Evolutionary conservation across 2,888 invertebrate genomes (phyloP).

Genomic region (Megaustenia siamemsis): DNA sequence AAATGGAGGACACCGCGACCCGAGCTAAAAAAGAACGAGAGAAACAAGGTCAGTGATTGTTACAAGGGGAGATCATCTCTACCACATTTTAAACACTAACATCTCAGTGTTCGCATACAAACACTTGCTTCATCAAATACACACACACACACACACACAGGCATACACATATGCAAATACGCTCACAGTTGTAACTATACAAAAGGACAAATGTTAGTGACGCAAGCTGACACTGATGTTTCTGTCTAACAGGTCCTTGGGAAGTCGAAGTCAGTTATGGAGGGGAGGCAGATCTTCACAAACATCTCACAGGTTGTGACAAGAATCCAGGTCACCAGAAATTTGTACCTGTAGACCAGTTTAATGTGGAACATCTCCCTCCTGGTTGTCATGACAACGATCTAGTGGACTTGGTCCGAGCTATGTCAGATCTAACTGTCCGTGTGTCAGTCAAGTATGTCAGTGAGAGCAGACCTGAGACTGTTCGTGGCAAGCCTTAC

Average conservation of each 20-base stretch:
- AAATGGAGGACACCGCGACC: too few species aligned
- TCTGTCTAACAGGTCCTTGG: not conserved
- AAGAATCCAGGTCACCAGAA: slow-evolving; percentile 16
- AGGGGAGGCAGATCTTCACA: slow-evolving; percentile 3
- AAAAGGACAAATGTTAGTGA: too few species aligned
- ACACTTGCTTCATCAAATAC: too few species aligned
- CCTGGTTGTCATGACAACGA: not conserved
- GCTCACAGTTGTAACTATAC: too few species aligned
- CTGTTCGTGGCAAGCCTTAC: not conserved
- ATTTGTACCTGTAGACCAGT: not conserved
- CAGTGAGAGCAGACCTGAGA: not conserved
- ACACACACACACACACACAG: too few species aligned
- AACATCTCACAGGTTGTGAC: not conserved
- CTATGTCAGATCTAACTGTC: not conserved
- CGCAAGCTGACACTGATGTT: too few species aligned
- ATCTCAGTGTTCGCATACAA: too few species aligned
- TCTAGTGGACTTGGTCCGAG: not conserved
- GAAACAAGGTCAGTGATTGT: too few species aligned
- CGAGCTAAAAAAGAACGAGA: too few species aligned
- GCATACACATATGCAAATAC: too few species aligned
- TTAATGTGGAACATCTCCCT: not conserved
- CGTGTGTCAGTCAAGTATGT: not conserved
- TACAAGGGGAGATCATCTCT: too few species aligned
- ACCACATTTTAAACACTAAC: too few species aligned
- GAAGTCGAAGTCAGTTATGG: not conserved